These are phyloP conservation scores for Natator depressus DNA, from an alignment of 2,113 vertebrate genomes.

Conservation along the genomic window DNA sequence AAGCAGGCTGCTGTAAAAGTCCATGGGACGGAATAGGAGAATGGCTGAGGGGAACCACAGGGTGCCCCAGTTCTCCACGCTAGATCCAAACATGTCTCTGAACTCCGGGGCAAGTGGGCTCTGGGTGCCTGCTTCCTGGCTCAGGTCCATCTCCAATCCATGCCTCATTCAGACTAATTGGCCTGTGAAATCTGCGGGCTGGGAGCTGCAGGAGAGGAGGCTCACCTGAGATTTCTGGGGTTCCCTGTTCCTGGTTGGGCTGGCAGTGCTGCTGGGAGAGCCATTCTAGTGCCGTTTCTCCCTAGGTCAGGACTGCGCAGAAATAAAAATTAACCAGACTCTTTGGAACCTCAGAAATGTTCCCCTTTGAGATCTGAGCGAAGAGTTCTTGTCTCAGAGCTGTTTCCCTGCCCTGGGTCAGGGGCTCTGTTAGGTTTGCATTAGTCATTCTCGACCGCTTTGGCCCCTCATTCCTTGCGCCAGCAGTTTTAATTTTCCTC, in stretches of 20 bases:
- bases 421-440: not conserved
- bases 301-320: not conserved
- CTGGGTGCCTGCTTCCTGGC: not conserved
- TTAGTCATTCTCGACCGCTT: not conserved
- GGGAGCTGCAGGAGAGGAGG: not conserved
- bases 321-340: not conserved
- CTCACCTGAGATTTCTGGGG: not conserved
- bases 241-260: not conserved
- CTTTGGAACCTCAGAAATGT: not conserved
- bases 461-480: not conserved
- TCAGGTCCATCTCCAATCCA: not conserved
- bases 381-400: not conserved
- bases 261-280: not conserved
- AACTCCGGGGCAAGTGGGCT: not conserved
- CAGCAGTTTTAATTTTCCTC: not conserved
- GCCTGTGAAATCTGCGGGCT: not conserved
- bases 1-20: not conserved
- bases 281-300: not conserved
- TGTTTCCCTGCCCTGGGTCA: not conserved
- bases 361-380: not conserved
- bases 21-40: not conserved
- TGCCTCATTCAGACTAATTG: not conserved
- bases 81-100: not conserved
- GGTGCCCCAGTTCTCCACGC: not conserved
- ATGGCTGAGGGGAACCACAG: not conserved